Evolutionary conservation across 2,113 vertebrate species (phyloP).

Genomic region (Irena cyanogastra): DNA sequence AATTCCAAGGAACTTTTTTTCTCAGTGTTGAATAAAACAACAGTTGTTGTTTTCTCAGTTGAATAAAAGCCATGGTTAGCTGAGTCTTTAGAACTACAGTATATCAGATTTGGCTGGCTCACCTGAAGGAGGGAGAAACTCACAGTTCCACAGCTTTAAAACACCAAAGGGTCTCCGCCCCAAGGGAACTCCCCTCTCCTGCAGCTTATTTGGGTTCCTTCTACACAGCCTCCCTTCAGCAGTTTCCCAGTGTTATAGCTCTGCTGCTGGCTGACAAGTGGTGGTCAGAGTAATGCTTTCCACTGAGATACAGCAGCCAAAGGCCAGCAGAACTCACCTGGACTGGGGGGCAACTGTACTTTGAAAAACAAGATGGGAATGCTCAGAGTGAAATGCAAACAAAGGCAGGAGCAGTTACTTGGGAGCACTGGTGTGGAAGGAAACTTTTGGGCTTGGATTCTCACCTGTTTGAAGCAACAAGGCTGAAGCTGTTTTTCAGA

Average conservation of each 20-base stretch:
- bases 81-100: neutral
- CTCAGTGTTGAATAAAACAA: neutral
- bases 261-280: neutral
- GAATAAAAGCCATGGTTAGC: neutral
- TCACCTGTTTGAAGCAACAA: neutral
- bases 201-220: neutral
- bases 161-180: fast-evolving
- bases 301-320: neutral
- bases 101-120: neutral
- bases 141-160: neutral
- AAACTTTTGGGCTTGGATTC: neutral
- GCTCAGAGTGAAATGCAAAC: neutral
- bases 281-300: neutral
- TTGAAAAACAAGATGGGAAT: neutral
- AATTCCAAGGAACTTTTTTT: neutral
- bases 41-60: too few species aligned
- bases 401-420: neutral
- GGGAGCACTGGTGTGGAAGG: neutral
- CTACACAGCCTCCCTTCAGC: neutral
- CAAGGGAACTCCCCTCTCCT: neutral
- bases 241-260: neutral
- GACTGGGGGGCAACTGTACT: neutral
- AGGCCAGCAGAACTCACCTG: neutral
- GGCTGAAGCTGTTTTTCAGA: neutral
- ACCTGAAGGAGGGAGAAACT: neutral